Evolutionary conservation across 2,113 vertebrate genomes (phyloP).

Genomic region (Protobothrops mucrosquamatus): DNA sequence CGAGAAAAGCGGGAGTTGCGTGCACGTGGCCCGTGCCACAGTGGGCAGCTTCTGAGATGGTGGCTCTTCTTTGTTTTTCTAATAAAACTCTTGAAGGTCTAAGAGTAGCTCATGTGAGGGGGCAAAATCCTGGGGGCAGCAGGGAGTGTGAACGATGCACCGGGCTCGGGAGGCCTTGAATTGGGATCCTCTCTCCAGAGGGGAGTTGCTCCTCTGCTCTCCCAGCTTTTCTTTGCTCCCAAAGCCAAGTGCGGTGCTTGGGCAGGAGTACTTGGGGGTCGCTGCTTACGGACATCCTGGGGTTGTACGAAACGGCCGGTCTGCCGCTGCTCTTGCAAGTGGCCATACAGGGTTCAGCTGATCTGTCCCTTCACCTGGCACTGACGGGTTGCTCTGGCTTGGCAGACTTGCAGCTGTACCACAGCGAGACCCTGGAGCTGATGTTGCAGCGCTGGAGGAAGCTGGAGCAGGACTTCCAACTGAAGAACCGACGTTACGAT

Average conservation of each 20-base stretch:
- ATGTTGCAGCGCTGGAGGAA: constrained; percentile 98
- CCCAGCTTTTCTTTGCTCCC: not conserved
- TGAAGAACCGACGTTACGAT: constrained; percentile 94
- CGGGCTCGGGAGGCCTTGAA: not conserved
- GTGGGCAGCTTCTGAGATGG: not conserved
- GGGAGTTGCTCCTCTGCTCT: not conserved
- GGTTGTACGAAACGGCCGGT: too few relatives aligned
- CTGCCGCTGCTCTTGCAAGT: not conserved
- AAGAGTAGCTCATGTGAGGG: not conserved
- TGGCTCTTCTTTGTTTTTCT: not conserved
- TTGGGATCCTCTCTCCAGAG: not conserved
- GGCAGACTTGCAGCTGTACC: constrained; percentile 91
- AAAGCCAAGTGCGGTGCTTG: not conserved
- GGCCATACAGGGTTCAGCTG: not conserved
- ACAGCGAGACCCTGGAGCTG: constrained; percentile 93
- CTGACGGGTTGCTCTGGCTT: not conserved
- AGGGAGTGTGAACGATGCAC: not conserved
- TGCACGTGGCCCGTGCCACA: not conserved
- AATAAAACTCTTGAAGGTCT: not conserved
- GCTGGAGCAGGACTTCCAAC: constrained; percentile 90
- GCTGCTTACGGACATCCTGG: not conserved
- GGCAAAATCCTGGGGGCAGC: not conserved
- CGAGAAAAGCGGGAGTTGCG: not conserved
- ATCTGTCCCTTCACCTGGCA: not conserved
- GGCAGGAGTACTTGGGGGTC: not conserved